Conservation (phyloP, 2,113 vertebrate species). For the Grammomys surdaster region DNA sequence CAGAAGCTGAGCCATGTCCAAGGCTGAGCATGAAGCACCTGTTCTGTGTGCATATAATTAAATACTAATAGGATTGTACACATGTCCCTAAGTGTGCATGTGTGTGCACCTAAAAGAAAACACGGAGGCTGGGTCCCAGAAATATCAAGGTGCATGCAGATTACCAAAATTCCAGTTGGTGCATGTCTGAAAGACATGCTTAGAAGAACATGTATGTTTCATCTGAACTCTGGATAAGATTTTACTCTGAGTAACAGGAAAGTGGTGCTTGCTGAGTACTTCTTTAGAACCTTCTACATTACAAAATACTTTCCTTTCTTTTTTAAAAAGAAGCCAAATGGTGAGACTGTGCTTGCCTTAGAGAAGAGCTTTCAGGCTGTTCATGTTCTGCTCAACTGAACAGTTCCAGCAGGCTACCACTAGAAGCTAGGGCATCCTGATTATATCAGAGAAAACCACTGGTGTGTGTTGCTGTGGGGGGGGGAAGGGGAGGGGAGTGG, state of each 20-base stretch:
- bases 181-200: not conserved
- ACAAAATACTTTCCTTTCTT: not conserved
- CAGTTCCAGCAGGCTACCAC: not conserved
- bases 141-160: not conserved
- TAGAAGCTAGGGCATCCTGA: not conserved
- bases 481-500: too few species aligned
- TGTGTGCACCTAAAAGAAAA: not conserved
- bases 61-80: not conserved
- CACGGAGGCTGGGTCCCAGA: not conserved
- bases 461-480: not conserved
- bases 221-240: not conserved
- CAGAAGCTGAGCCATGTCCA: not conserved
- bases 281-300: not conserved
- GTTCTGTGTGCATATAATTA: not conserved
- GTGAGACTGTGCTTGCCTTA: not conserved
- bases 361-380: not conserved
- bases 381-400: not conserved
- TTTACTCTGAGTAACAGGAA: not conserved
- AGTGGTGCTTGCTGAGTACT: not conserved
- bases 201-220: not conserved
- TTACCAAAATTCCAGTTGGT: not conserved
- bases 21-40: not conserved
- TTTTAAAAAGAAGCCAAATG: not conserved
- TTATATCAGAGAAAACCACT: conserved; percentile 41
- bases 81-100: not conserved